Evolutionary conservation across 2,888 invertebrate genomes (phyloP).

Genomic region (Entomobrya proxima): DNA sequence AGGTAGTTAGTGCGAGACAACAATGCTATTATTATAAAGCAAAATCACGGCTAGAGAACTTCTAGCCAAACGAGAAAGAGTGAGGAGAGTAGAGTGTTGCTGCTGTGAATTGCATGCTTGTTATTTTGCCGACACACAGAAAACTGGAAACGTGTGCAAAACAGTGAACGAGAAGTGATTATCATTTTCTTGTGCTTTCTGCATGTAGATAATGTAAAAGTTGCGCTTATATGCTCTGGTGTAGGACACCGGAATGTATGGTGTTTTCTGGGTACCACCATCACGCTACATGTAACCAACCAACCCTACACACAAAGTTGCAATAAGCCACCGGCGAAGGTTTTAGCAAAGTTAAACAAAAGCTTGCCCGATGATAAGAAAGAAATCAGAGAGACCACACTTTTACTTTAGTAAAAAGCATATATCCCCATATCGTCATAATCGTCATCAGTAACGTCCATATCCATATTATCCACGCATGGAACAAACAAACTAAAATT

Average conservation of each 20-base stretch:
- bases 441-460: background rate
- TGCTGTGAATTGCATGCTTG: constrained; percentile 34
- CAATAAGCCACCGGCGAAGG: constrained; percentile 62
- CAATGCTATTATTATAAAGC: background rate
- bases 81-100: constrained; percentile 3
- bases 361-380: constrained; percentile 27
- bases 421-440: background rate
- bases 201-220: background rate
- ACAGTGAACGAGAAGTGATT: constrained; percentile 53
- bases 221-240: background rate
- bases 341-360: constrained; percentile 47
- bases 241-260: background rate
- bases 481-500: constrained; percentile 20
- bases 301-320: constrained; percentile 9
- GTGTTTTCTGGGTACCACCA: background rate
- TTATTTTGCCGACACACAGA: constrained; percentile 54
- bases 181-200: constrained; percentile 14
- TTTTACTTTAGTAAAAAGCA: constrained; percentile 16
- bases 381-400: constrained; percentile 28
- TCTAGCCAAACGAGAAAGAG: background rate
- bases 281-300: background rate
- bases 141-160: constrained; percentile 56
- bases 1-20: background rate
- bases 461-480: background rate
- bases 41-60: background rate